Evolutionary conservation across 2,113 vertebrate genomes (phyloP).

Genomic region (Sigmodon hispidus): DNA sequence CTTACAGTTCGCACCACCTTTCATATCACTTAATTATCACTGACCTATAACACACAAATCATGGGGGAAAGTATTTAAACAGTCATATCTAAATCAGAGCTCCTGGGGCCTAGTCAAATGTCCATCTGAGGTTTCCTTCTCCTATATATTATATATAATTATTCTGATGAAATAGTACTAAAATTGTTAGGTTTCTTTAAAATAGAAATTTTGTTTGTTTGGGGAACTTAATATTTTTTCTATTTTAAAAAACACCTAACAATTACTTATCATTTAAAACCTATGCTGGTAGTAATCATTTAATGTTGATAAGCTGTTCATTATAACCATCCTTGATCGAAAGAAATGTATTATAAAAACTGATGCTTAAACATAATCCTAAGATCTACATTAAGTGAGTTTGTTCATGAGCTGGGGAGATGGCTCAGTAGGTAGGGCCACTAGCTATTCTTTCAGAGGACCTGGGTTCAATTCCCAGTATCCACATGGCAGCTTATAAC

Average conservation of each 20-base stretch:
- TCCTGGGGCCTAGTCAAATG: neutral
- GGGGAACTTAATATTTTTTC: neutral
- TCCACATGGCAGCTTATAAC: too few relatives aligned
- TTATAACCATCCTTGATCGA: neutral
- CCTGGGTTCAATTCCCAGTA: too few relatives aligned
- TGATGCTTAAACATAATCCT: neutral
- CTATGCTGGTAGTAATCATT: neutral
- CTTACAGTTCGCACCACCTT: neutral
- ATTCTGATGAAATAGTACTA: neutral
- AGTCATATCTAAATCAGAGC: neutral
- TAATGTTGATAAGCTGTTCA: neutral
- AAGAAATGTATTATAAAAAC: neutral
- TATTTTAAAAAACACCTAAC: neutral
- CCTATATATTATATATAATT: neutral
- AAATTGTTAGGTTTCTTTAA: neutral
- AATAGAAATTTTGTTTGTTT: neutral
- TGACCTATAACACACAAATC: too few relatives aligned
- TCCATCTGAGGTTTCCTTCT: neutral
- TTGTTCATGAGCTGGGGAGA: too few relatives aligned
- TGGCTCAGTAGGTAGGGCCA: too few relatives aligned
- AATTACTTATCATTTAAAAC: neutral
- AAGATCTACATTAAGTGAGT: neutral
- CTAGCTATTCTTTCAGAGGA: too few relatives aligned
- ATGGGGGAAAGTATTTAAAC: neutral
- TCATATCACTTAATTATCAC: neutral